Conservation (phyloP, 2,888 invertebrate species). For the Anthrax anthrax region DNA sequence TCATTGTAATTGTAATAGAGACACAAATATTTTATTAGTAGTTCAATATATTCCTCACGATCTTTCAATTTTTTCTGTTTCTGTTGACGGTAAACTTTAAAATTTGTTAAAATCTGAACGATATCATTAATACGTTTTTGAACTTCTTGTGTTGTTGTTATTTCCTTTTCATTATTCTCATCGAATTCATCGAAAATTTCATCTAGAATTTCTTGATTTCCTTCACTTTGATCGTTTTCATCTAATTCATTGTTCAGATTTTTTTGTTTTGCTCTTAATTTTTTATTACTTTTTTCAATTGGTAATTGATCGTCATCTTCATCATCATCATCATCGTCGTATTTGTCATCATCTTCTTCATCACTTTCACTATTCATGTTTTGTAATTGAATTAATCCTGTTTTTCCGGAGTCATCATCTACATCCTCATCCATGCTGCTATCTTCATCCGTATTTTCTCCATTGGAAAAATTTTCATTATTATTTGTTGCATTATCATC, state of each 20-base stretch:
- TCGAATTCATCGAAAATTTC: conserved; percentile 43
- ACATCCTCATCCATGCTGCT: conserved; percentile 19
- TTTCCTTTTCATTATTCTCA: conserved; percentile 44
- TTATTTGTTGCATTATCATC: background rate
- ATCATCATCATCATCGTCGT: conserved; percentile 30
- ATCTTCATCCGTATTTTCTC: conserved; percentile 24
- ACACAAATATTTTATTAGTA: conserved; percentile 75
- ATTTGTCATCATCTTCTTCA: conserved; percentile 30
- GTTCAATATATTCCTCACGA: conserved; percentile 65
- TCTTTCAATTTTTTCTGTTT: no score
- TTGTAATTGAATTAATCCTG: background rate
- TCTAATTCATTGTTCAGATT: conserved; percentile 55
- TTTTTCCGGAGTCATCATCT: conserved; percentile 6
- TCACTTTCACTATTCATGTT: conserved; percentile 7
- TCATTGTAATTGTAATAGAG: conserved; percentile 94
- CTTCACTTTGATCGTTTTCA: conserved; percentile 69
- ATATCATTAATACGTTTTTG: conserved; percentile 83
- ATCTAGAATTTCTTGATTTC: conserved; percentile 59
- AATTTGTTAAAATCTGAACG: conserved; percentile 64
- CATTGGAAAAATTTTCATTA: background rate
- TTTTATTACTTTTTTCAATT: conserved; percentile 70
- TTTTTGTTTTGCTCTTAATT: conserved; percentile 57
- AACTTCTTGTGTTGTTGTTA: conserved; percentile 63
- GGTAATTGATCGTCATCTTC: conserved; percentile 60
- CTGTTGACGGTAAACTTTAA: conserved; percentile 51